phyloP scores from a whole-genome alignment of 37 sponge, comb jelly and placozoan species.

The Dysidea cf. avara region DNA sequence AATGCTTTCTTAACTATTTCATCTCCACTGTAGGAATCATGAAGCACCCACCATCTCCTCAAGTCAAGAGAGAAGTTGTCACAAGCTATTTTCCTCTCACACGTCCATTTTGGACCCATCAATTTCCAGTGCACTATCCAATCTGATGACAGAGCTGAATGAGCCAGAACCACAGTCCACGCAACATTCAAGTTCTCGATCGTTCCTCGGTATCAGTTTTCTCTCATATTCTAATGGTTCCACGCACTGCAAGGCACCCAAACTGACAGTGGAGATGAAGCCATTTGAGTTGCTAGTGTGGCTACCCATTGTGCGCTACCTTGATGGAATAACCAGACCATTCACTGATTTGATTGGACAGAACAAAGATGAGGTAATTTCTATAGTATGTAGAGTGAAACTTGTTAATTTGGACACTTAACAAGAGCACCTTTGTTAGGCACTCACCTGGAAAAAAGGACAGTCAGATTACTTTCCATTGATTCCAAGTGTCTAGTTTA shows the following conservation, averaged over 20 bases:
- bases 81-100: constrained; percentile 41
- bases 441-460: no score
- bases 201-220: constrained; percentile 12
- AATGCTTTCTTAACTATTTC: no score
- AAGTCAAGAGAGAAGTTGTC: no score
- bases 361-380: no score
- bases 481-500: no score
- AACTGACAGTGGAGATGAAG: constrained; percentile 30
- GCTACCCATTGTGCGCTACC: constrained; percentile 15
- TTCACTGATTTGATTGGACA: no score
- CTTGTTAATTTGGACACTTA: no score
- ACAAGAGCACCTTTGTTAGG: no score
- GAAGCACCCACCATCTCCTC: no score
- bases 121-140: constrained; percentile 14
- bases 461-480: no score
- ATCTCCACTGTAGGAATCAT: no score
- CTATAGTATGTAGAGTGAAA: no score
- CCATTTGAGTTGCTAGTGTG: constrained; percentile 69
- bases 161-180: neutral
- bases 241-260: neutral
- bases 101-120: constrained; percentile 34
- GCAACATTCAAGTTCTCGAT: neutral
- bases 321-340: constrained; percentile 1
- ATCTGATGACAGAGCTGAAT: constrained; percentile 1
- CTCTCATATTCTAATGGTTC: neutral